Base-by-base conservation (phyloP, 2,888 invertebrate species). In the Zygaena filipendulae region DNA sequence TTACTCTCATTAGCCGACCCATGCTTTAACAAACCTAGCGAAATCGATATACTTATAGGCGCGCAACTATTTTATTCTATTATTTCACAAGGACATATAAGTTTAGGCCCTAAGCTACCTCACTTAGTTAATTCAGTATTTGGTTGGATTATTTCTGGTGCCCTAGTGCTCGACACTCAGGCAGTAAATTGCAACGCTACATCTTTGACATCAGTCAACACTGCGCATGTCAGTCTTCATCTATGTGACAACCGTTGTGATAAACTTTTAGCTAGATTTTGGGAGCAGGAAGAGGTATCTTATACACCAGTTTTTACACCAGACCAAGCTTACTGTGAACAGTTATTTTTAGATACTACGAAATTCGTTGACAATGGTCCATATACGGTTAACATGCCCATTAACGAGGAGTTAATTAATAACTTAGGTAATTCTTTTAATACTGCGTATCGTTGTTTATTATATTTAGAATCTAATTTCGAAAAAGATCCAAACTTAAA, bases 1-100 rank as follows among this genome's bases (percentile, higher is more conserved):
- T n/a, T 13, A 10, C 13, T 24, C n/a, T n/a, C n/a, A n/a, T n/a
- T n/a, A 14, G 24, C 13, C 9, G 24, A 24, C 13, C 24, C 24
- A 10, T 11, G 10, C 11, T 14, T 24, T 16, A 14, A 24, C 13
- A 13, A 13, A 8, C 24, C 24, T 9, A 13, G n/a, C 6, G 11
- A 3, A 10, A 16, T 24, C 3, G 24, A 24, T 10, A n/a, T 24
- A 12, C 24, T 24, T 2, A 24, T 24, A 13, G 24, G 24, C 10
- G 24, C 13, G 7, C n/a, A 24, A 8, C 10, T 14, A 14, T 24
- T 24, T n/a, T 24, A 3, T 13, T 16, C 13, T 3, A 8, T 24
- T 14, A 4, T 24, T n/a, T 4, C 12, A 14, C 12, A 23, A 11
- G 23, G 23, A 8, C 9, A 11, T 12, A 23, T 23, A 11, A 10